Conservation (phyloP, 2,113 vertebrate species). For the Mormoops blainvillei region DNA sequence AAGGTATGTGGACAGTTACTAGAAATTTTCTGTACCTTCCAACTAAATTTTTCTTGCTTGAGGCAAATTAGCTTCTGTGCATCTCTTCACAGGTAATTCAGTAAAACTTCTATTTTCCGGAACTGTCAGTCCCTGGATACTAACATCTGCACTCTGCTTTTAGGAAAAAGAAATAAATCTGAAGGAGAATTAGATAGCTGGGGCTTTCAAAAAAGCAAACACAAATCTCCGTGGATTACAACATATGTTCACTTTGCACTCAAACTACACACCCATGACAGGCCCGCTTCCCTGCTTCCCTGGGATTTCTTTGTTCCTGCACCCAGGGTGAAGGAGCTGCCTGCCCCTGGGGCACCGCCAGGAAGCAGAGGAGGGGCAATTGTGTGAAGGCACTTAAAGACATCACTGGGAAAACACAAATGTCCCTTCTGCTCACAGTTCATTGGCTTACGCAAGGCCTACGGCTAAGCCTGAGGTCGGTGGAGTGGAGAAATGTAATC, state of each 20-base stretch:
- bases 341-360: background rate
- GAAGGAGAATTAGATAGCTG: background rate
- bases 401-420: background rate
- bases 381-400: background rate
- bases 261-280: background rate
- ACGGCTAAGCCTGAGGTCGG: background rate
- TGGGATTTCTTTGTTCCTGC: background rate
- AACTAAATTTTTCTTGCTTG: background rate
- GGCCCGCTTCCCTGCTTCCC: background rate
- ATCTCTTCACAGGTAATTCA: background rate
- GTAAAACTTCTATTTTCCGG: background rate
- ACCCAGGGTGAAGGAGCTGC: background rate
- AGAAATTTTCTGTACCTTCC: background rate
- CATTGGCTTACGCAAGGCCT: background rate
- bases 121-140: background rate
- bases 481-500: background rate
- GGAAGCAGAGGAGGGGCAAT: background rate
- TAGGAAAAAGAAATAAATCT: background rate
- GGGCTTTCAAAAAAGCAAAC: background rate
- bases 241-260: background rate
- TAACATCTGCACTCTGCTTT: background rate
- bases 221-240: background rate
- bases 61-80: conserved; percentile 14
- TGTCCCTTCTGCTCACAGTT: background rate
- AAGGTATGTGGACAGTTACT: background rate